Base-by-base conservation (phyloP, 2,797 vertebrate genomes). In the Scyliorhinus canicula region DNA sequence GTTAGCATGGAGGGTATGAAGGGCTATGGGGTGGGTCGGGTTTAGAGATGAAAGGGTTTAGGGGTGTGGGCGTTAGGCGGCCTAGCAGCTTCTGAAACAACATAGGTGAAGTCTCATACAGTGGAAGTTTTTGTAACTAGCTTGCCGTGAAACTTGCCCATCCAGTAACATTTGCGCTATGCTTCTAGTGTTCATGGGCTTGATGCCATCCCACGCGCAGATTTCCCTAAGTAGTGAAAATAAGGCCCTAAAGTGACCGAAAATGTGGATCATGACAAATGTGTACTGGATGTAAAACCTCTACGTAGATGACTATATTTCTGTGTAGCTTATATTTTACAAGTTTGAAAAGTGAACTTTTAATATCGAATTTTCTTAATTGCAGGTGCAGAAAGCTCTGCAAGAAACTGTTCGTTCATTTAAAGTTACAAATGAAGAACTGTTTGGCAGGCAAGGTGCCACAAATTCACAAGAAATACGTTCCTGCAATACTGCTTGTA, bases 341-440 rank as follows among this genome's bases (percentile, higher is more conserved):
- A 31, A 21, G 11, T 55, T 55, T 21, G 28, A 55, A 57, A 47
- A 47, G 47, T 47, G 21, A 65, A 2, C n/a, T 19, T 63, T 91
- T 91, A 82, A 82, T 24, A 82, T 82, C 74, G 16, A 94, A 52
- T 7, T 19, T 74, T 40, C 40, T 60, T 74, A 50, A 47, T 85
- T 95, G 79, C 50, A 99, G 99, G 96, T 98, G 79, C 97, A 96
- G 11, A 98, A 97, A 95, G 98, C 97, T 11, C 97, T 99, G 86
- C 98, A 98, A 96, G 98, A 99, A 96, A 99, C 98, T 0, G 97
- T 99, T 95, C 98, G 97, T 96, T 99, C 98, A 0, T 99, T 99
- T 97, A 97, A 96, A 95, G 98, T 99, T 69, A 98, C 98, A 0
- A 99, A 99, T 0, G 98, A 99, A n/a, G 98, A 99, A 96, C 98